These are phyloP conservation scores for Nymphalis urticae DNA, from an alignment of 2,888 invertebrate genomes.

Conservation along the genomic window DNA sequence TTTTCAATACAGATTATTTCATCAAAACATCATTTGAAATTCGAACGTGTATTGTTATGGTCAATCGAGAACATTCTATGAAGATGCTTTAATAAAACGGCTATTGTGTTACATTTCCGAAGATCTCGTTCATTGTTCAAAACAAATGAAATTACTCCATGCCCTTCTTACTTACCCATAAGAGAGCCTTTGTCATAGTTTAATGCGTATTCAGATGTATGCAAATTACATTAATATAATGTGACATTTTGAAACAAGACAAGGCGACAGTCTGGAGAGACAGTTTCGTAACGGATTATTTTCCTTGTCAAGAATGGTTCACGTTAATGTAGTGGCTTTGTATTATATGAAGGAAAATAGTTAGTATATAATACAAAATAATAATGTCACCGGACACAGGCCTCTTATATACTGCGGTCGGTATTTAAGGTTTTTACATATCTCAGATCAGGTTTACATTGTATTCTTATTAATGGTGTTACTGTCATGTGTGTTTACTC, in stretches of 20 bases:
- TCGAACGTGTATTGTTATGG: neutral
- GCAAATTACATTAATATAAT: constrained; percentile 38
- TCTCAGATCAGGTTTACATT: too few species aligned
- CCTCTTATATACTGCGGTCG: too few species aligned
- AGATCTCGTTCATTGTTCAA: constrained; percentile 15
- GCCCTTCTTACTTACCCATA: constrained; percentile 27
- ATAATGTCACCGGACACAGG: too few species aligned
- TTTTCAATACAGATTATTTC: too few species aligned
- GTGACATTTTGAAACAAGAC: constrained; percentile 33
- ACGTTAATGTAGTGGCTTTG: constrained; percentile 17
- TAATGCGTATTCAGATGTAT: constrained; percentile 32
- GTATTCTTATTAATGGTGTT: too few species aligned
- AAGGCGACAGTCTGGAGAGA: constrained; percentile 31
- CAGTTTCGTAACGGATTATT: constrained; percentile 32
- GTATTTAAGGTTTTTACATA: too few species aligned
- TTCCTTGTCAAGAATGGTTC: constrained; percentile 17
- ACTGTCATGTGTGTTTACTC: too few species aligned
- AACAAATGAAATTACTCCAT: constrained; percentile 24
- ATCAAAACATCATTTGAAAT: too few species aligned
- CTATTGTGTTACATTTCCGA: constrained; percentile 2
- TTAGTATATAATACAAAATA: neutral
- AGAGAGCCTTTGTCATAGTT: constrained; percentile 34
- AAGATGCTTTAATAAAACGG: neutral
- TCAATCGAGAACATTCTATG: neutral
- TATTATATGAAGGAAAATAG: constrained; percentile 5